Base-by-base conservation (phyloP, 2,888 invertebrate species). In the Apamea anceps region DNA sequence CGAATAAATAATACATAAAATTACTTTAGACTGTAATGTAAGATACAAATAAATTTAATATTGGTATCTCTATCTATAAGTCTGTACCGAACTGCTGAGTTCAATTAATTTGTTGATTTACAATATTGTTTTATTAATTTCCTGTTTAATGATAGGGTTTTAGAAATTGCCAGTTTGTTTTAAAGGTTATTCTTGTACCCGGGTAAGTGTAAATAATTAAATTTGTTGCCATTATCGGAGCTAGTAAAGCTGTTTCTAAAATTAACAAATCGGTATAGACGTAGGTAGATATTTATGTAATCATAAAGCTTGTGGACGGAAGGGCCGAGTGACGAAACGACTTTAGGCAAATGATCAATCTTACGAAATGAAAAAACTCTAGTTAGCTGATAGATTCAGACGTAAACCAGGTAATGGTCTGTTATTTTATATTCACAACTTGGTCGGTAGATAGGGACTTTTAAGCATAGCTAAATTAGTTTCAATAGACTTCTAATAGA, bases 231-330 rank as follows among this genome's bases (percentile, higher is more conserved):
- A 68, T 28, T 32, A 75, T 77, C 21, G 32, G 25, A 82, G 67
- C 84, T 76, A 72, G 51, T 67, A 80, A 48, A 86, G 74, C 68
- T 79, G 80, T 82, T 77, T 77, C 75, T 87, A 71, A 85, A 79
- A 82, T 82, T 68, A 79, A 85, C 79, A 82, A 81, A 79, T 87
- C 72, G 85, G 82, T 85, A 82, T 83, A 80, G 63, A 77, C 51
- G 82, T 87, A 88, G 88, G 88, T 88, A 88, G 88, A 88, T 87
- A 88, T 85, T 74, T 66, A 60, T 75, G 37, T 77, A 74, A 68
- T 79, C 10, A 13, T 60, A 5, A 70, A 78, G 70, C 65, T 77
- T 77, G 66, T 54, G 68, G 72, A 66, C 68, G 63, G 66, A 60
- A 73, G 67, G 72, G 42, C 45, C 51, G 13, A 65, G 51, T 51